Percentiles rank a stretch among this genome's conserved stretches.
Evolutionary conservation across 2,113 vertebrate species (phyloP).

Genomic region (Neofelis nebulosa): DNA sequence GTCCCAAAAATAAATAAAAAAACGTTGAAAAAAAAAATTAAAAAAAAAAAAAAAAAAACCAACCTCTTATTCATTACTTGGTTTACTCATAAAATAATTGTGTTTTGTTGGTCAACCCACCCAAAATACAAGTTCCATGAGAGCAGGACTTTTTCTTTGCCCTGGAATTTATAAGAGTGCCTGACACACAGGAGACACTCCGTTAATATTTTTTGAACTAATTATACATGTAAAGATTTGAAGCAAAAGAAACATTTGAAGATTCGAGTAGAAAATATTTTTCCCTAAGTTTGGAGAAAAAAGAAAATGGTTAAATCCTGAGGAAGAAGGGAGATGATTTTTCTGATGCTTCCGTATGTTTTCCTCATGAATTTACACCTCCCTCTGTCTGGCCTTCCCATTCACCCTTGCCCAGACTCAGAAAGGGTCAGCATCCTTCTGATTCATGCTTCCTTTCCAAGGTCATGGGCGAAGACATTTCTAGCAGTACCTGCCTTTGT

Average conservation of each 20-base stretch:
- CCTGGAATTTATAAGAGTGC: not conserved
- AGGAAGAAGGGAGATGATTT: not conserved
- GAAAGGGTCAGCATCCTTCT: not conserved
- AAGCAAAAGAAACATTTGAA: not conserved
- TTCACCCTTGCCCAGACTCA: not conserved
- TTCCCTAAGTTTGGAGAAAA: not conserved
- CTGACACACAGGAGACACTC: not conserved
- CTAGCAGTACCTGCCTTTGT: not conserved
- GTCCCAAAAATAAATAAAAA: too few relatives aligned
- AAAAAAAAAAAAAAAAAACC: not conserved
- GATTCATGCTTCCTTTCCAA: not conserved
- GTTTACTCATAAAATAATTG: not conserved
- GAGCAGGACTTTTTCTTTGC: not conserved
- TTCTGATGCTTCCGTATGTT: not conserved
- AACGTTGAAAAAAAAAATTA: too few relatives aligned
- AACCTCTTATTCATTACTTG: too few relatives aligned
- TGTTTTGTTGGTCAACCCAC: not conserved
- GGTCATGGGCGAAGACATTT: not conserved
- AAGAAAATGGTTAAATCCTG: not conserved
- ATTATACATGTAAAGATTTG: not conserved
- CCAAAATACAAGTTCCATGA: not conserved
- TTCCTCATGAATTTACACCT: not conserved
- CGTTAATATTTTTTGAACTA: fast-evolving
- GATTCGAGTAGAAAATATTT: not conserved
- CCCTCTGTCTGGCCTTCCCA: too few relatives aligned